Evolutionary conservation across 2,113 vertebrate species (phyloP), one percentile per base, ranked within the genome.

Genomic region (Rhinichthys klamathensis): DNA sequence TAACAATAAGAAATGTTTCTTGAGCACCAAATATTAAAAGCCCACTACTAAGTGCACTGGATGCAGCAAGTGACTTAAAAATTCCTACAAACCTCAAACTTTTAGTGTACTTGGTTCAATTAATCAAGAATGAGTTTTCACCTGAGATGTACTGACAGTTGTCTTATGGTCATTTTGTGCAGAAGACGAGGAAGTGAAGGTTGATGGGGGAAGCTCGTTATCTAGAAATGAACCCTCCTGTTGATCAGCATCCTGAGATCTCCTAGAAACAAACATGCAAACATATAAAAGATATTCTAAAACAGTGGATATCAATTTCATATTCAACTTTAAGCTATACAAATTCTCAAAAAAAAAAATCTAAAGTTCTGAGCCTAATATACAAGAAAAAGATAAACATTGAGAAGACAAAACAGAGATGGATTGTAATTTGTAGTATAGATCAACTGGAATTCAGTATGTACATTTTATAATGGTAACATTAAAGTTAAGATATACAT

Each of bases 201-300:
- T 74, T 5, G 76, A 84, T 8, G 46, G 32, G 15, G 49, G 16
- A 54, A 15, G 61, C 44, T 69, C 4, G 0, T 41, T 16, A 51
- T 81, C 79, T 4, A 23, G 60, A 78, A 69, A 84, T 51, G 76
- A 5, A 6, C 32, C n/a, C 54, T 82, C 23, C 44, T 58, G 73
- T 27, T 87, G 80, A 15, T 67, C 78, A 77, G 83, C 70, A 12
- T 67, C 84, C 23, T 30, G 60, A n/a, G 86, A 74, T 46, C 86
- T 83, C 13, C 86, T 87, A 46, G 60, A 72, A 89, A 83, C 21
- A 58, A 15, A n/a, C 51, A n/a, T n/a, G 80, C 21, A 58, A 15
- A 84, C 9, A 65, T 41, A 35, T 49, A 38, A 46, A 15, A 44
- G 9, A 63, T 25, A 63, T 63, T 63, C 11, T 27, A 25, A 63